A percentile compares a stretch with the other conserved stretches of the same genome.
Evolutionary conservation across 2,888 invertebrate genomes (phyloP).

Genomic region (Octodonta nipae): DNA sequence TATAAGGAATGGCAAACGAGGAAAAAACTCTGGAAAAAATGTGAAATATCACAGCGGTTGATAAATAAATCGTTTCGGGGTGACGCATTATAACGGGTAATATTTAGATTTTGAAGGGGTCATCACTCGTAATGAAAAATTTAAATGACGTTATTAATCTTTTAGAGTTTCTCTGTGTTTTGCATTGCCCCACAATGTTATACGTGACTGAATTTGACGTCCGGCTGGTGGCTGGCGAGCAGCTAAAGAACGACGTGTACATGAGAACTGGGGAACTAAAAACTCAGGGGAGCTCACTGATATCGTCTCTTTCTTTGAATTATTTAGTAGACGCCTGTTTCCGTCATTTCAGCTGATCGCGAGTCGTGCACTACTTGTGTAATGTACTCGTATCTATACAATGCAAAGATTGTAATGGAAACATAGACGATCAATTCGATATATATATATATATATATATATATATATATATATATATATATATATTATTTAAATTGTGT

Average conservation of each 20-base stretch:
- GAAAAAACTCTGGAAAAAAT: background rate
- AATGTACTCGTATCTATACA: no score
- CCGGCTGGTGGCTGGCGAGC: no score
- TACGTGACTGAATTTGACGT: constrained; percentile 29
- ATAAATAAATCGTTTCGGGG: constrained; percentile 24
- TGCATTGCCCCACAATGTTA: constrained; percentile 33
- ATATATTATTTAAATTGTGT: no score
- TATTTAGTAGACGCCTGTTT: constrained; percentile 29
- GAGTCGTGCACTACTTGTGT: no score
- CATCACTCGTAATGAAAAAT: constrained; percentile 32
- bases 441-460: no score
- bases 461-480: no score
- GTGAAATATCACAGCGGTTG: constrained; percentile 20
- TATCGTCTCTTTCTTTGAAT: constrained; percentile 31
- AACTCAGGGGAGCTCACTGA: constrained; percentile 28
- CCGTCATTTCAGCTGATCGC: constrained; percentile 24
- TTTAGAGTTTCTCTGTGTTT: constrained; percentile 30
- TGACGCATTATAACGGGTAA: constrained; percentile 24
- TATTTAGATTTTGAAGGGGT: constrained; percentile 29
- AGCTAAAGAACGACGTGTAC: background rate
- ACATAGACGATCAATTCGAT: no score
- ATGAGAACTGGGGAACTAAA: constrained; percentile 17
- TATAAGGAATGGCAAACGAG: no score
- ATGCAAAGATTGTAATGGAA: no score
- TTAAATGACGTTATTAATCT: constrained; percentile 35